phyloP scores from a whole-genome alignment of 2,888 invertebrate species.

The Oscheius sp. region DNA sequence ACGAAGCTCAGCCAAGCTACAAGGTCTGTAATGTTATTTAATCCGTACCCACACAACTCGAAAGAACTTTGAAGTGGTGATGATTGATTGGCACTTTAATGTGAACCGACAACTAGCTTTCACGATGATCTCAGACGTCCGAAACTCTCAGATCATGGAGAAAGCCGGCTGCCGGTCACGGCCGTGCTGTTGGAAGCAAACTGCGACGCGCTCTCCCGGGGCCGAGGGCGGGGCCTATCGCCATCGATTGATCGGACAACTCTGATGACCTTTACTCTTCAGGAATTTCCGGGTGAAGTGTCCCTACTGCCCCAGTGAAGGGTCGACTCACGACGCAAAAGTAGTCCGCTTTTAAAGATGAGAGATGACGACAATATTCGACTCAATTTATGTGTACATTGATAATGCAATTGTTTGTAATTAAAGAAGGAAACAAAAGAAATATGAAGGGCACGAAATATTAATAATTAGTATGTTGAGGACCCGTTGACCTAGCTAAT shows the following conservation, averaged over 20 bases:
- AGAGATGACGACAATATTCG: too few relatives aligned
- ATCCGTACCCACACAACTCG: background rate
- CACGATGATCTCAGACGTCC: slow-evolving; percentile 57
- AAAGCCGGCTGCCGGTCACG: slow-evolving; percentile 49
- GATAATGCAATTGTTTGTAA: too few relatives aligned
- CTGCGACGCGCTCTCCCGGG: slow-evolving; percentile 12
- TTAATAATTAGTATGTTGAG: background rate
- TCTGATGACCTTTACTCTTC: slow-evolving; percentile 39
- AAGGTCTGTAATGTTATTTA: background rate
- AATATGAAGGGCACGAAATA: too few relatives aligned
- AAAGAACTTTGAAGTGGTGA: background rate
- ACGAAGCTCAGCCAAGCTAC: slow-evolving; percentile 73
- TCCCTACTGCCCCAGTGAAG: slow-evolving; percentile 97
- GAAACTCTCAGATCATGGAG: slow-evolving; percentile 53
- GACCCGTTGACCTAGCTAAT: slow-evolving; percentile 23
- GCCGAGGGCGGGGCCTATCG: slow-evolving; percentile 21
- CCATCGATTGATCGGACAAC: slow-evolving; percentile 18
- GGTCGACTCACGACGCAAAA: slow-evolving; percentile 88
- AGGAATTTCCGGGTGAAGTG: slow-evolving; percentile 78
- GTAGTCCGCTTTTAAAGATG: slow-evolving; percentile 82
- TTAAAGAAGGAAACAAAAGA: too few relatives aligned
- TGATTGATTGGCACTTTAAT: background rate
- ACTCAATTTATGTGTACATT: too few relatives aligned
- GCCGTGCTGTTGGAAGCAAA: slow-evolving; percentile 24
- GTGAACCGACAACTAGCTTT: slow-evolving; percentile 50